Base-by-base conservation (phyloP, 2,888 invertebrate species). In the Ophonus ardosiacus region DNA sequence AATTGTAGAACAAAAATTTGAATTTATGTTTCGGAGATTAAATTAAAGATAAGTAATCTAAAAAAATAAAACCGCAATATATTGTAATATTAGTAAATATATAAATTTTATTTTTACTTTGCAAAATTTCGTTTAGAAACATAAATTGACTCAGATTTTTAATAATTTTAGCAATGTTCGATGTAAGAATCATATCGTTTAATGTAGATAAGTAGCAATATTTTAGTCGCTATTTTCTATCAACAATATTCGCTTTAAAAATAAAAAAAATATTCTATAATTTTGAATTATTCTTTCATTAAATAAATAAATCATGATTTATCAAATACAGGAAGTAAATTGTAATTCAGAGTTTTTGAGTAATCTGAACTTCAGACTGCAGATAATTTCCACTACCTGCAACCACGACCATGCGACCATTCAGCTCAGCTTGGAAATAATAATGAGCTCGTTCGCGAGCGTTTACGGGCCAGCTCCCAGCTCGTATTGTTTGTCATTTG, bases 311-410 rank as follows among this genome's bases (percentile, higher is more conserved):
- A 63, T 13, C 8, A 63, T 21, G 13, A 7, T 18, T 63, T 21
- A 13, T 63, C 0, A 8, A 21, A 13, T 21, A 13, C 18, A 63
- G 24, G 63, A 63, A 63, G 3, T 21, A 21, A 21, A 63, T 63
- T 63, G n/a, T 21, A 24, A 21, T 13, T 21, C 21, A 21, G 21
- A 7, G 63, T 18, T 24, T 63, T 63, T 63, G 21, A 21, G 18
- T 63, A 17, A 63, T 63, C 10, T 81, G 81, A 63, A 81, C 81
- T 81, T 81, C 81, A 81, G 81, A 61, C 81, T 21, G 51, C 21
- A 59, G 71, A 71, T 71, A 17, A 71, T 7, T 63, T 43, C n/a
- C 43, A 31, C 31, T 21, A 40, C 71, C 51, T 43, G 17, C 17
- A 43, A 18, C 31, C 15, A 31, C 40, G 0, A 63, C 10, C 13